Base-by-base conservation (phyloP, 2,797 vertebrate genomes). In the Natrix natrix region DNA sequence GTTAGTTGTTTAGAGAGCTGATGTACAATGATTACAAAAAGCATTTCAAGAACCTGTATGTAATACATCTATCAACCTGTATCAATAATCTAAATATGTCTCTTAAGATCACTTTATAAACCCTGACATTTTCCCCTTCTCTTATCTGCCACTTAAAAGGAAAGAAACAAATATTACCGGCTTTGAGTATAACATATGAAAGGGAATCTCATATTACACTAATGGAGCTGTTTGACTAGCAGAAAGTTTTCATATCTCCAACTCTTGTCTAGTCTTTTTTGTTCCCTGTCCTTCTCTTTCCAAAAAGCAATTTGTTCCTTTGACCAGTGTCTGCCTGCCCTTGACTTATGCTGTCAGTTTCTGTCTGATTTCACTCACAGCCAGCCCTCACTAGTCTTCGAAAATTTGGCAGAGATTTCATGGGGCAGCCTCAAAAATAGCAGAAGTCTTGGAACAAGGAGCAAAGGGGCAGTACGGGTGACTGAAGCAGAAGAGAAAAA, bases 291-390 rank as follows among this genome's bases (percentile, higher is more conserved):
- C 20, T 28, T 83, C 54, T 24, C 11, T n/a, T 59, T 24, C 88
- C 22, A 88, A 95, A 95, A 94, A 90, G 93, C 95, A 94, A 4
- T 94, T 92, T 54, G 86, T 94, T 92, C 92, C 88, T 92, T 89
- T 91, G 78, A 92, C 92, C 94, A 94, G 86, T 74, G 91, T 92
- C 94, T 92, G 13, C 92, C 93, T 92, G 94, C 94, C 94, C 94
- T 92, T 95, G 92, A 95, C 93, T 95, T 94, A 17, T 7, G 54
- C 83, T 95, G 95, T 95, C 96, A 95, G 96, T 94, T 96, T 95
- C 94, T 96, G 94, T 92, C 93, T 94, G 90, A 92, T 94, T 96
- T 78, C 93, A 91, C 93, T 95, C 95, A 90, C 94, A 95, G 92
- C 92, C 63, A 91, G 94, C 91, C 93, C 90, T 94, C 74, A 48